Base-by-base conservation (phyloP, 2,113 vertebrate genomes). In the Mirza zaza region DNA sequence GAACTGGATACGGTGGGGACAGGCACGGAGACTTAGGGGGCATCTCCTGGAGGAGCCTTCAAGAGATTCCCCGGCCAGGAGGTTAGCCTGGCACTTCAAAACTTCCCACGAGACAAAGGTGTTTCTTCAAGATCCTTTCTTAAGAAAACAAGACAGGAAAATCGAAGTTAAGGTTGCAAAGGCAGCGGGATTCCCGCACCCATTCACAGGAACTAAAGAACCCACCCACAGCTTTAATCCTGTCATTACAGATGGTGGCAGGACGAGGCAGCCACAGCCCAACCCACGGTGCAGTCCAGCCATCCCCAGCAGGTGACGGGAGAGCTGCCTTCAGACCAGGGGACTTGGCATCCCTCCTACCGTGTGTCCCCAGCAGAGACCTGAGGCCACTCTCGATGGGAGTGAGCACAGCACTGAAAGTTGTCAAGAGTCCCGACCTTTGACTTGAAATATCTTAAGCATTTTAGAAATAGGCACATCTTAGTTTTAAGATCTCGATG, bases 51-150 rank as follows among this genome's bases (percentile, higher is more conserved):
- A 48, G 12, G 12, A 25, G 17, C 3, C 21, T 36, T 42, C 20
- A 4, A 11, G 55, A n/a, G 25, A 7, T 1, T 48, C 12, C 8
- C 36, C 0, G 0, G 0, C 21, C 12, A 8, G 0, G 59, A 67
- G 50, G 42, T 23, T 1, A 3, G n/a, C 57, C 32, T 0, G 0
- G 29, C 17, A 7, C 27, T 29, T 48, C 21, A 15, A 14, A 65
- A 27, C 39, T 23, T n/a, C 39, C 29, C 5, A 10, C 63, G 45
- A 7, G 42, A 3, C 9, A 65, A n/a, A 68, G 73, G 11, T 25
- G 6, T 42, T 65, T 21, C 61, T 36, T 91, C 7, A 36, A 82
- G 63, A 59, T 29, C 21, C 27, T 80, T 45, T 88, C 21, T 45
- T 25, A 61, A 75, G 75, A 63, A 76, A 75, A 55, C 23, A 34